Base-by-base conservation (phyloP, 2,113 vertebrate genomes). In the Hyperoodon ampullatus region DNA sequence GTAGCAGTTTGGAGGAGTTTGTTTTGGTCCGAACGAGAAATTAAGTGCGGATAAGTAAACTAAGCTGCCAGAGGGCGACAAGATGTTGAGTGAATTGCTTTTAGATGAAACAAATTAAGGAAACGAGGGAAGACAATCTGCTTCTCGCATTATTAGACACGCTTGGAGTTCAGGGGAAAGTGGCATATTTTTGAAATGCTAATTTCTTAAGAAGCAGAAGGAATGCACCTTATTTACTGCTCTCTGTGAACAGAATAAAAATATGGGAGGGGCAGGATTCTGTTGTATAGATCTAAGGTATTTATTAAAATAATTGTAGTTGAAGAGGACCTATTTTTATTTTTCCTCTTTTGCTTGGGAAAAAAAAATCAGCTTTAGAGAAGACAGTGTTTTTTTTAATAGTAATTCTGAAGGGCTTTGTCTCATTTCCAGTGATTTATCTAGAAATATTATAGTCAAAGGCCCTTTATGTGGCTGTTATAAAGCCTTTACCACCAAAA, bases 61-160 rank as follows among this genome's bases (percentile, higher is more conserved):
- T 97, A 98, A 97, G 98, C 98, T 98, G 98, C 97, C 98, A 98
- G 98, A 98, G 98, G 98, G 98, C 98, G 98, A 98, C 98, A 98
- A 95, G 98, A 98, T 98, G 98, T 98, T 98, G 98, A 98, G 98
- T 98, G 98, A 98, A 98, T 98, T 98, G 98, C 98, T 99, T 99
- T 98, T 98, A 98, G 98, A 99, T 99, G 98, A 98, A 98, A 98
- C 98, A 98, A 98, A 99, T 98, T 98, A 98, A 98, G 98, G 97
- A 98, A 98, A 98, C 94, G 97, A 98, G 97, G 96, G 97, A 97
- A 98, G 98, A 98, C 98, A 98, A 98, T 98, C 98, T 98, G 98
- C 98, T 98, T 96, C 97, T 98, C 96, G 97, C 97, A 97, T 99
- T 98, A 98, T 98, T 98, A 98, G 98, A 98, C 98, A 98, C 97